Evolutionary conservation across 2,888 invertebrate species (phyloP).

Genomic region (Priocnemis perturbator): DNA sequence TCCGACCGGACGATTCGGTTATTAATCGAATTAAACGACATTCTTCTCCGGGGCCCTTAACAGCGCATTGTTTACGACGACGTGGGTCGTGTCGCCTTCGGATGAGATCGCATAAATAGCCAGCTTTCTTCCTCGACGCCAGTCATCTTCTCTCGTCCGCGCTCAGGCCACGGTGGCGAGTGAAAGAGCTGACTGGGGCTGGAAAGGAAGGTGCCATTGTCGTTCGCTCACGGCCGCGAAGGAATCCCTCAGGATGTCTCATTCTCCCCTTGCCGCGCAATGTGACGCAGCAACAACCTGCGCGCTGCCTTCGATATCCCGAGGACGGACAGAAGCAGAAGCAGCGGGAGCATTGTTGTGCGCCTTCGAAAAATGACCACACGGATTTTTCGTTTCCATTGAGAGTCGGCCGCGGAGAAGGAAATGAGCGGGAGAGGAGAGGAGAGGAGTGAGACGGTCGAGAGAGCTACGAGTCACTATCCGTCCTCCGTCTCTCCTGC

Average conservation of each 20-base stretch:
- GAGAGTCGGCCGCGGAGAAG: constrained; percentile 36
- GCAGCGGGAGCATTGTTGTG: constrained; percentile 37
- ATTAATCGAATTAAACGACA: constrained; percentile 50
- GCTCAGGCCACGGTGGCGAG: background rate
- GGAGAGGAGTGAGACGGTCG: constrained; percentile 6
- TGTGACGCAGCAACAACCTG: constrained; percentile 58
- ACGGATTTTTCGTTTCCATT: constrained; percentile 67
- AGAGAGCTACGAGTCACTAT: constrained; percentile 46
- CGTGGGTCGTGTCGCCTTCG: constrained; percentile 47
- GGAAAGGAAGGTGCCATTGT: constrained; percentile 22
- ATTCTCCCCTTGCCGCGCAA: constrained; percentile 27
- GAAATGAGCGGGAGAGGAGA: too few species aligned
- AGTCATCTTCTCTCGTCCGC: constrained; percentile 39
- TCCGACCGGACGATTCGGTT: background rate
- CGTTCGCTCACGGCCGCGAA: constrained; percentile 25
- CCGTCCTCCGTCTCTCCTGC: too few species aligned
- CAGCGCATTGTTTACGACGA: constrained; percentile 53
- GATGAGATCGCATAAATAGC: constrained; percentile 60
- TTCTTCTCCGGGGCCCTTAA: constrained; percentile 32
- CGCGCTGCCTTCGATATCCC: constrained; percentile 21
- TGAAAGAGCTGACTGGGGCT: background rate
- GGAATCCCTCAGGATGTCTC: constrained; percentile 52
- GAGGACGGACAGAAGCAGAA: constrained; percentile 23
- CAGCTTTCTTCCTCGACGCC: constrained; percentile 41
- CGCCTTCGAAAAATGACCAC: constrained; percentile 65